Evolutionary conservation across 2,797 vertebrate species (phyloP).

Genomic region (Bovichtus diacanthus): DNA sequence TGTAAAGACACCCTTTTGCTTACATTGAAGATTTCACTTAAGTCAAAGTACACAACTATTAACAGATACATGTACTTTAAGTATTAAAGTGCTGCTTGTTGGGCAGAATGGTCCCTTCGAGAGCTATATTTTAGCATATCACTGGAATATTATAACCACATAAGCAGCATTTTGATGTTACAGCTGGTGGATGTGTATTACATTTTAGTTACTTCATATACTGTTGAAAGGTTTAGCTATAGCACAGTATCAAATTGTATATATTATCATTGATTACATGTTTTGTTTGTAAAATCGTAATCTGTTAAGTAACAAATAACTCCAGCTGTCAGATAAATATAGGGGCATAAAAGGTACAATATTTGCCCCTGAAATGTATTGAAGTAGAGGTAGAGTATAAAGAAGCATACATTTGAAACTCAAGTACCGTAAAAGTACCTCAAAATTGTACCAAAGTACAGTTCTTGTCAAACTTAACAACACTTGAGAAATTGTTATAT

Average conservation of each 20-base stretch:
- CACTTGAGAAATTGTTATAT: no score
- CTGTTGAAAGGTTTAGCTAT: not conserved
- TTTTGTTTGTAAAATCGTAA: not conserved
- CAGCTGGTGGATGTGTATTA: not conserved
- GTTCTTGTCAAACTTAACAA: not conserved
- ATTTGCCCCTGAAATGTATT: no score
- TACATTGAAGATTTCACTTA: not conserved
- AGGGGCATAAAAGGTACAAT: not conserved
- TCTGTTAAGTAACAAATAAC: not conserved
- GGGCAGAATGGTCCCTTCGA: not conserved
- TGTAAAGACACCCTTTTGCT: not conserved
- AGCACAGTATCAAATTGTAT: not conserved
- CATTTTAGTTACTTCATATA: not conserved
- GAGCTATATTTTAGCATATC: not conserved
- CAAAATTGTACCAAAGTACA: not conserved
- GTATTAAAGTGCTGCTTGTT: not conserved
- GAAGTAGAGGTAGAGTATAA: no score
- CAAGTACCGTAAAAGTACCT: not conserved
- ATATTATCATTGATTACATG: not conserved
- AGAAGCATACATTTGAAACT: not conserved
- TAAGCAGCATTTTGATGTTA: not conserved
- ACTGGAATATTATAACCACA: not conserved
- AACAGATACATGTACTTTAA: no score
- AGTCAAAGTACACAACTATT: no score
- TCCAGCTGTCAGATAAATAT: not conserved